A percentile compares a stretch with the other conserved stretches of the same genome.
These are phyloP conservation scores for Brenthis daphne DNA, from an alignment of 2,888 invertebrate genomes.

Conservation along the genomic window DNA sequence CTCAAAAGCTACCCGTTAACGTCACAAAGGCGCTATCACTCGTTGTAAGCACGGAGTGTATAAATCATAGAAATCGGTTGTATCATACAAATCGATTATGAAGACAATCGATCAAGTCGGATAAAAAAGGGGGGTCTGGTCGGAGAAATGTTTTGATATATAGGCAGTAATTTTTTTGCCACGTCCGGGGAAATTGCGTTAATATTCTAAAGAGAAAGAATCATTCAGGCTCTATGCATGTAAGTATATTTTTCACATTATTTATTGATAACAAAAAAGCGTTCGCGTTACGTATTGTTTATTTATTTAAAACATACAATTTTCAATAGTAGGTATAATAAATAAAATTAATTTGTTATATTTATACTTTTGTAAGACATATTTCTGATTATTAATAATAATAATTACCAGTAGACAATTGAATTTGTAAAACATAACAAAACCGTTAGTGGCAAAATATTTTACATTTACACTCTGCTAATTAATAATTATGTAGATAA, in stretches of 20 bases:
- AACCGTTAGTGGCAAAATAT: too few species aligned
- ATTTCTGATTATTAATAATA: too few species aligned
- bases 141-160: conserved; percentile 35
- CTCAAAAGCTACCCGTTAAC: conserved; percentile 49
- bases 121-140: conserved; percentile 46
- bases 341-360: too few species aligned
- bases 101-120: conserved; percentile 56
- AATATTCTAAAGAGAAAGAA: conserved; percentile 1
- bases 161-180: conserved; percentile 16
- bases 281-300: too few species aligned
- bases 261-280: not conserved
- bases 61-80: conserved; percentile 67
- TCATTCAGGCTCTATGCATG: not conserved
- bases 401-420: too few species aligned
- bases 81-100: conserved; percentile 59
- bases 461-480: too few species aligned
- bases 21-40: conserved; percentile 63
- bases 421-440: too few species aligned
- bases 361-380: too few species aligned
- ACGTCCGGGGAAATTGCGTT: conserved; percentile 6
- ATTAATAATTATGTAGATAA: too few species aligned
- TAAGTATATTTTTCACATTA: not conserved
- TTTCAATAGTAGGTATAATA: too few species aligned
- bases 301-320: too few species aligned
- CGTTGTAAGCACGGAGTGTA: conserved; percentile 61